These are phyloP conservation scores for Diorhabda elongata DNA, from an alignment of 1,140 invertebrate genomes.

Conservation along the genomic window DNA sequence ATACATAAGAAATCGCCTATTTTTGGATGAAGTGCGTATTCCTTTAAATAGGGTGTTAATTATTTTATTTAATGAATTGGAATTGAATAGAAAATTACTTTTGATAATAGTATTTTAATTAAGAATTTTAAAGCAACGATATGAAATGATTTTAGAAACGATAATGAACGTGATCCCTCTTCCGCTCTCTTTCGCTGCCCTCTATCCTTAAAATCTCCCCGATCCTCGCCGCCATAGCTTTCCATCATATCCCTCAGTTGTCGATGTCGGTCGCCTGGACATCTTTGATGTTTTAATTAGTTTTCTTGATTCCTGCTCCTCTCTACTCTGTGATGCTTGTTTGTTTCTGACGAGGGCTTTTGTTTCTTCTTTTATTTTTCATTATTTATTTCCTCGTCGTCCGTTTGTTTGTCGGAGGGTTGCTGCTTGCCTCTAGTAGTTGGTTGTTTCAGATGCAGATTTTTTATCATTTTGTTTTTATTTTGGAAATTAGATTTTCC, in stretches of 20 bases:
- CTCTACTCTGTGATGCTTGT: conserved; percentile 7
- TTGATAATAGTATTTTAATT: too few species aligned
- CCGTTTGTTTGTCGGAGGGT: conserved; percentile 1
- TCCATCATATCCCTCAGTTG: conserved; percentile 10
- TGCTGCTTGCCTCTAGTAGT: conserved; percentile 1
- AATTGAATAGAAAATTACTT: too few species aligned
- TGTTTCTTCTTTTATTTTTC: conserved; percentile 12
- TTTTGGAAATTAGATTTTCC: conserved; percentile 3
- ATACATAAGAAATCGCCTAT: too few species aligned
- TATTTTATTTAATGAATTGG: too few species aligned
- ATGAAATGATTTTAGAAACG: too few species aligned
- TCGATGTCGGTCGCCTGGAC: conserved; percentile 22
- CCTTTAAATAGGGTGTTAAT: too few species aligned
- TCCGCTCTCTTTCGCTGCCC: not conserved
- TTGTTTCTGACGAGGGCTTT: conserved; percentile 19
- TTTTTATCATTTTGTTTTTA: not conserved
- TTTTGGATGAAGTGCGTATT: too few species aligned
- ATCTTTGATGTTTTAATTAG: conserved; percentile 48
- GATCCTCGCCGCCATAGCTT: not conserved
- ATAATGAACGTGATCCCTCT: too few species aligned
- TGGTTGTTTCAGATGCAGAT: conserved; percentile 2
- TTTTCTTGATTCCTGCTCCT: conserved; percentile 33
- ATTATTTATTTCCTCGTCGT: conserved; percentile 8
- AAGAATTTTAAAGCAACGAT: too few species aligned
- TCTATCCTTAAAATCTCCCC: not conserved